Evolutionary conservation across 2,888 invertebrate genomes (phyloP).

Genomic region (Gerris lacustris): DNA sequence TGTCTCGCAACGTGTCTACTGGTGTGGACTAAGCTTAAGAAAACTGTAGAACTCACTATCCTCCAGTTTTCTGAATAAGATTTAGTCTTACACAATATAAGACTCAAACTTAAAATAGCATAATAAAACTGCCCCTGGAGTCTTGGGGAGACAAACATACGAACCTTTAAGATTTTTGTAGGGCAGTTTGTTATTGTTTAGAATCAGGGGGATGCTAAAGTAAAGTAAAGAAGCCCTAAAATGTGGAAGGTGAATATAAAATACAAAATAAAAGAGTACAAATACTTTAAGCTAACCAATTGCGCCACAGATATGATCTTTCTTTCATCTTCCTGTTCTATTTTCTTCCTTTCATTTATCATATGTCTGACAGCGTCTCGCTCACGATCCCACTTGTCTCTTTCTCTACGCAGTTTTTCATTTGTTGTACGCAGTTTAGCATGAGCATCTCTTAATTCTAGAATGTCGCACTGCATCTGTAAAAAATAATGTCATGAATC

Average conservation of each 20-base stretch:
- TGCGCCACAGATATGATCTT: slow-evolving; percentile 60
- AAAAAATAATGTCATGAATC: slow-evolving; percentile 11
- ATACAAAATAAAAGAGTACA: not conserved
- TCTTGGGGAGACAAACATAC: no score
- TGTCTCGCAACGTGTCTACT: no score
- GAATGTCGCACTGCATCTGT: slow-evolving; percentile 70
- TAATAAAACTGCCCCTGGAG: no score
- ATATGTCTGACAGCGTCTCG: slow-evolving; percentile 47
- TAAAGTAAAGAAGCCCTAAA: not conserved
- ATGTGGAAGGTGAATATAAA: not conserved
- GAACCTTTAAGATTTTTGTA: not conserved
- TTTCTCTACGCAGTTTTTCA: slow-evolving; percentile 76
- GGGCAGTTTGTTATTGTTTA: no score
- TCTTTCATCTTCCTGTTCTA: slow-evolving; percentile 55
- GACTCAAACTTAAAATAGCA: no score
- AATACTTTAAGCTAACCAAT: slow-evolving; percentile 39
- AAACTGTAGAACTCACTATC: no score
- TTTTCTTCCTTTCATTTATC: slow-evolving; percentile 40
- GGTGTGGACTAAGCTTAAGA: no score
- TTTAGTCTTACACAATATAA: no score
- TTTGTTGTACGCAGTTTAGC: slow-evolving; percentile 82
- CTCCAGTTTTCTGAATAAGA: no score
- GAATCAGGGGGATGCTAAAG: no score
- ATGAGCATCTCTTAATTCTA: slow-evolving; percentile 81
- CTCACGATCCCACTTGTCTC: slow-evolving; percentile 72